These are phyloP conservation scores for Corticium candelabrum DNA, from an alignment of 37 sponge, comb jelly and placozoan genomes.

Conservation along the genomic window DNA sequence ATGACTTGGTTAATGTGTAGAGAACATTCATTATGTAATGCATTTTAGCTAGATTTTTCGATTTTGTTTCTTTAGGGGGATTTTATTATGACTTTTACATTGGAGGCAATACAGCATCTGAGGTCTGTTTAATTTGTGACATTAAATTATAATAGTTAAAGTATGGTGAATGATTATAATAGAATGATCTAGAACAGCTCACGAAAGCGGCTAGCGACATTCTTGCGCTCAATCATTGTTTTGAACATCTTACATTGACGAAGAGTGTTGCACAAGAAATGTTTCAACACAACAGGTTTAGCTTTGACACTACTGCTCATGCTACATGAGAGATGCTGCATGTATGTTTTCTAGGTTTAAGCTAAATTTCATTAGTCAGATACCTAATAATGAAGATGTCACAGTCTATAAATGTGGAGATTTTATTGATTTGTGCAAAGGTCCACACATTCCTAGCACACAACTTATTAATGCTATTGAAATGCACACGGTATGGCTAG, in stretches of 20 bases:
- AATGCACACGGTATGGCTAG: not conserved
- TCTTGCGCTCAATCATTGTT: not conserved
- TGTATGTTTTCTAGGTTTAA: not conserved
- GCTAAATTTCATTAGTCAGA: not conserved
- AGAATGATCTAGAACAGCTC: not conserved
- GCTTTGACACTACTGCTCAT: not conserved
- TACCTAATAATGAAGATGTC: not conserved
- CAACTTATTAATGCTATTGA: conserved; percentile 3
- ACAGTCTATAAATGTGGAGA: not conserved
- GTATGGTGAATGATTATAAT: not conserved
- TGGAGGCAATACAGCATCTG: not conserved
- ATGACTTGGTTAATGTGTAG: too few relatives aligned
- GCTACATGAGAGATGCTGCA: not conserved
- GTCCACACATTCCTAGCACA: conserved; percentile 16
- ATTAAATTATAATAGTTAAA: not conserved
- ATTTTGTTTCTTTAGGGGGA: not conserved
- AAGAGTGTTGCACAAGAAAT: not conserved
- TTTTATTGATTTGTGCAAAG: conserved; percentile 19
- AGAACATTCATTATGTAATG: too few relatives aligned
- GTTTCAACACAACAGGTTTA: not conserved
- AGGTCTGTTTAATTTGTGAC: not conserved
- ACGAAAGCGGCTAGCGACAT: not conserved
- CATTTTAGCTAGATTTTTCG: too few relatives aligned
- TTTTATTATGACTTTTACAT: not conserved
- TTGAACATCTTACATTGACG: not conserved